Evolutionary conservation across 2,797 vertebrate species (phyloP).

Genomic region (Manis pentadactyla): DNA sequence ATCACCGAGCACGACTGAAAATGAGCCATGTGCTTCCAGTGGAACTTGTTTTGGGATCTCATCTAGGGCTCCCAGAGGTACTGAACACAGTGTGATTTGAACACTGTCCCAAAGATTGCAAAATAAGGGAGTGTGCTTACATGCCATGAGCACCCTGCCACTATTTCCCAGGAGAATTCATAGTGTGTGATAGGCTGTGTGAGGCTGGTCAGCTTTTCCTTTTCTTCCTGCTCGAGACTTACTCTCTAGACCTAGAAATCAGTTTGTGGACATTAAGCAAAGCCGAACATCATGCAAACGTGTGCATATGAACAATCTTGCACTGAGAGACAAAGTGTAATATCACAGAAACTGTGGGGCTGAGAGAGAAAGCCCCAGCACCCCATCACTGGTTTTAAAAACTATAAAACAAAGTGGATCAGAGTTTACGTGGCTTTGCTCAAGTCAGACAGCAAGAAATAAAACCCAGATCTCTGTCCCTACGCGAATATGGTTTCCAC

Average conservation of each 20-base stretch:
- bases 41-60: conserved; percentile 3
- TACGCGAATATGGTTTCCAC: neutral
- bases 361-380: neutral
- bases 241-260: neutral
- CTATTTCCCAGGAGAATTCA: neutral
- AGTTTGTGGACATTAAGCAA: neutral
- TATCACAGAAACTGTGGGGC: neutral
- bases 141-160: neutral
- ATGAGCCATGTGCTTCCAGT: neutral
- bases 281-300: neutral
- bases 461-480: neutral
- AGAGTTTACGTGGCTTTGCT: neutral
- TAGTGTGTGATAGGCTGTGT: no score
- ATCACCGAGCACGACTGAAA: neutral
- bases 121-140: neutral
- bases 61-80: neutral
- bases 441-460: neutral
- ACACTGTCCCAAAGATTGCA: neutral
- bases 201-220: neutral
- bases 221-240: neutral
- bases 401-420: neutral
- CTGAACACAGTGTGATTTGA: conserved; percentile 37
- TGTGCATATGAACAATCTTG: neutral
- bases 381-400: neutral
- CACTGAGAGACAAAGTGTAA: neutral